Base-by-base conservation (phyloP, 2,888 invertebrate species). In the Lagria hirta region DNA sequence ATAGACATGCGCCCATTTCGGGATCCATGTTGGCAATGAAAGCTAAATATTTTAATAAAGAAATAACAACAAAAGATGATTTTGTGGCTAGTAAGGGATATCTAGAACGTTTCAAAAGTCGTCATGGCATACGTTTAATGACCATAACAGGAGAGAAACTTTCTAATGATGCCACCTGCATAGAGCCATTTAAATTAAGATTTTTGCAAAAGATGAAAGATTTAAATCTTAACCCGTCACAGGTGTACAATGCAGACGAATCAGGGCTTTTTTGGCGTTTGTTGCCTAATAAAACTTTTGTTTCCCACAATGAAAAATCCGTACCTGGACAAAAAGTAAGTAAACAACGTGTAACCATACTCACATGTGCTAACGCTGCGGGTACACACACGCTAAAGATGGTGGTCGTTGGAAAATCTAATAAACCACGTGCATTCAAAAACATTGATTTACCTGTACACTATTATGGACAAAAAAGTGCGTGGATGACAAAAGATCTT, bases 301-400 rank as follows among this genome's bases (percentile, higher is more conserved):
- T 48, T 11, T 35, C 40, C 4, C 17, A 34, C 8, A 18, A 36
- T 5, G 54, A 57, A 44, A 33, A 42, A 26, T 35, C 49, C 23
- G 54, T 46, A 12, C 46, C 48, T 10, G 55, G 58, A 12, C 26
- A 18, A 8, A 59, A 60, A 53, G 13, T 43, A 1, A 47, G 32
- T 3, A 61, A 59, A 36, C 57, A 59, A 10, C 29, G 57, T 12
- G 41, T 62, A 1, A 60, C 58, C 16, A 33, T 58, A 4, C 49
- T 61, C 49, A 32, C 51, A 4, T 64, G 62, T 35, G 51, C 56
- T n/a, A 64, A 62, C 46, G 54, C 54, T 4, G 26, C 43, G 22
- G 61, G 59, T 1, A 57, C 48, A 6, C 55, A 63, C 28, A 60
- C 45, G 45, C 28, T 62, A 10, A 52, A 51, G 5, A 44, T 59